A percentile compares a stretch with the other conserved stretches of the same genome.
Conservation (phyloP, 2,888 invertebrate genomes). For the Daptonema setosum region DNA sequence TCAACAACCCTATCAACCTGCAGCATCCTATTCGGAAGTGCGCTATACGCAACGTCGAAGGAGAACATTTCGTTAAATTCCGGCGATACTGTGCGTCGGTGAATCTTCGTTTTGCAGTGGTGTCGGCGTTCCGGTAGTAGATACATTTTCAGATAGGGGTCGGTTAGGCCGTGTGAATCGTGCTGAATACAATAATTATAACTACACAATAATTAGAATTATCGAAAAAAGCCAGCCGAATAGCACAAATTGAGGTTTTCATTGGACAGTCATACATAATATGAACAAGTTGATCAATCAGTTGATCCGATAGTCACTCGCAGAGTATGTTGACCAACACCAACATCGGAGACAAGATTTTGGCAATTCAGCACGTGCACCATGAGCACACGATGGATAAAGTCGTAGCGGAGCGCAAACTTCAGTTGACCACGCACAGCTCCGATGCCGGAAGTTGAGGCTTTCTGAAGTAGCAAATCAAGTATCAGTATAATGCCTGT, state of each 20-base stretch:
- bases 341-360: slow-evolving; percentile 42
- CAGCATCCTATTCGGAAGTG: slow-evolving; percentile 49
- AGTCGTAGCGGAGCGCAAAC: slow-evolving; percentile 57
- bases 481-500: too few relatives aligned
- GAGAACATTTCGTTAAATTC: slow-evolving; percentile 63
- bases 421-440: slow-evolving; percentile 62
- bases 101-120: slow-evolving; percentile 55
- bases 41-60: slow-evolving; percentile 55
- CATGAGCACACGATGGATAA: slow-evolving; percentile 54
- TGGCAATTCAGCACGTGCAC: slow-evolving; percentile 22
- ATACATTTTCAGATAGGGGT: slow-evolving; percentile 66
- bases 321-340: background rate
- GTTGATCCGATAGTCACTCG: too few relatives aligned
- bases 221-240: too few relatives aligned
- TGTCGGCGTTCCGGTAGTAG: slow-evolving; percentile 60
- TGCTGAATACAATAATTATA: background rate
- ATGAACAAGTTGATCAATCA: too few relatives aligned
- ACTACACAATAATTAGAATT: too few relatives aligned
- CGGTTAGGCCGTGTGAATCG: slow-evolving; percentile 43
- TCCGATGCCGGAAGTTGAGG: too few relatives aligned
- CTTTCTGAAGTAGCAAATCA: too few relatives aligned
- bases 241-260: too few relatives aligned
- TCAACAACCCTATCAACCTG: slow-evolving; percentile 12
- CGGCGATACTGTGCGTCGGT: slow-evolving; percentile 39
- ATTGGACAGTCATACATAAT: too few relatives aligned